These are phyloP conservation scores for Xestia sexstrigata DNA, from an alignment of 2,888 invertebrate species.

Conservation along the genomic window DNA sequence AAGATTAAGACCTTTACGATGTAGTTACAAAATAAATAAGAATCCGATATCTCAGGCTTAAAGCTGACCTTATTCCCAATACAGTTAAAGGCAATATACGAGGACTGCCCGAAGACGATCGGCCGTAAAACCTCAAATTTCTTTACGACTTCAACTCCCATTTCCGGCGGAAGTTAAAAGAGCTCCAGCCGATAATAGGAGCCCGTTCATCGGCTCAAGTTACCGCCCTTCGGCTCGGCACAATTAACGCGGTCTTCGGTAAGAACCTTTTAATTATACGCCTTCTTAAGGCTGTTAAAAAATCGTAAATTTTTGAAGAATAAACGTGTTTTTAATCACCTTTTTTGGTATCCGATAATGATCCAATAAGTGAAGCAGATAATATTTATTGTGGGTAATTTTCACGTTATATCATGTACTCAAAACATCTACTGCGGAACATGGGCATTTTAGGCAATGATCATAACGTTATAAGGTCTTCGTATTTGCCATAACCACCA, in stretches of 20 bases:
- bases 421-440: background rate
- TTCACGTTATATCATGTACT: background rate
- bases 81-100: slow-evolving; percentile 30
- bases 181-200: slow-evolving; percentile 55
- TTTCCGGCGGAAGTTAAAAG: slow-evolving; percentile 35
- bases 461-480: slow-evolving; percentile 14
- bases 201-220: slow-evolving; percentile 43
- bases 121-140: slow-evolving; percentile 58
- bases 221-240: slow-evolving; percentile 39
- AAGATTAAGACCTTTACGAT: background rate
- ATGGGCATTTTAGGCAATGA: background rate
- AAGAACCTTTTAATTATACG: slow-evolving; percentile 56
- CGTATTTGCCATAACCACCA: background rate
- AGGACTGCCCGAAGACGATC: slow-evolving; percentile 13
- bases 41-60: background rate
- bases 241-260: slow-evolving; percentile 54
- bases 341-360: background rate
- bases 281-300: slow-evolving; percentile 40
- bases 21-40: background rate
- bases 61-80: slow-evolving; percentile 35
- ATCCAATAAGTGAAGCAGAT: background rate
- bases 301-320: slow-evolving; percentile 24
- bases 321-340: slow-evolving; percentile 4
- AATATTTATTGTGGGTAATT: background rate
- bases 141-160: slow-evolving; percentile 54